Evolutionary conservation across 2,888 invertebrate genomes (phyloP), one percentile per base, ranked within the genome.

Genomic region (Agonopterix arenella): DNA sequence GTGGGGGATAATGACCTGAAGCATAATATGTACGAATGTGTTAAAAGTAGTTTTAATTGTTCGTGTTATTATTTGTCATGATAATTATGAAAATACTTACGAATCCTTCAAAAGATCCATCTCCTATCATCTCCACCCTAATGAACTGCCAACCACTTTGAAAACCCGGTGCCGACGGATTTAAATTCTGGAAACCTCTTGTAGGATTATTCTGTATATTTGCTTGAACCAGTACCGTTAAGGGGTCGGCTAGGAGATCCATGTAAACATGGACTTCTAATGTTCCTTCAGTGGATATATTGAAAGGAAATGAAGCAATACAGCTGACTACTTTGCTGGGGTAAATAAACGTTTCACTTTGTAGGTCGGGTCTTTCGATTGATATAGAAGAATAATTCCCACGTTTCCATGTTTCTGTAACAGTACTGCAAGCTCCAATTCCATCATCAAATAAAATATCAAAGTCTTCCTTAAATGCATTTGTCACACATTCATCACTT

Each of bases 181-280:
- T 43, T n/a, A 61, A 45, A 0, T 44, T 38, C 7, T 41, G 36
- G 0, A 16, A 46, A 2, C 47, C 57, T 5, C 66, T 59, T 2
- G 51, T 54, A 0, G 52, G 49, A 40, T 66, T 56, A 8, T 44
- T 52, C 0, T 53, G 62, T n/a, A 36, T 51, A 2, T 44, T 43
- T 0, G 55, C 44, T 9, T 73, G 66, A 28, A 70, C 67, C 8
- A 75, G 48, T 7, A 80, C 49, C 4, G 64, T 58, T 4, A 82
- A 48, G 44, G 64, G 62, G 53, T 79, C 74, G 8, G 44, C 45
- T 0, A 16, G 28, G 4, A 69, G 59, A 10, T 68, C 56, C 64
- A 79, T 68, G 47, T 59, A 77, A 9, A 76, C 48, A 43, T 67
- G 65, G 2, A 74, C 60, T 68, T 82, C 74, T 2, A 83, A 44